Evolutionary conservation across 53 echinoderm and acorn worm genomes (phyloP), one percentile per base, ranked within the genome.

Genomic region (Apostichopus leukothele): DNA sequence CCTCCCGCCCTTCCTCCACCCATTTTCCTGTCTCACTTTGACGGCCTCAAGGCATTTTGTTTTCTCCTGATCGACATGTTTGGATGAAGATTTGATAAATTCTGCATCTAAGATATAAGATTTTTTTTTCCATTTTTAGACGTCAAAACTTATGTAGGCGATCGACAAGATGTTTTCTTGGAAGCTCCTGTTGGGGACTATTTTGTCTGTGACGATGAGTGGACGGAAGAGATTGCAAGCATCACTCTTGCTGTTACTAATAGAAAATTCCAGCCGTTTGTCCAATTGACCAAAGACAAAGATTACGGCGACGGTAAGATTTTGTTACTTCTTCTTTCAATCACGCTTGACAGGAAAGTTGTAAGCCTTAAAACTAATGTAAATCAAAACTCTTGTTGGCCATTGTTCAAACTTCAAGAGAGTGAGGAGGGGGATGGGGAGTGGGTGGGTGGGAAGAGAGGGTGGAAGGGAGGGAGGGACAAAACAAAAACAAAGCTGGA

Each of bases 271-370:
- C 79, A 79, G 53, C 79, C 79, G 18, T 79, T 79, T 79, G 79
- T 53, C 6, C 39, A 79, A 79, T 19, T 4, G 51, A n/a, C 79
- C 19, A 53, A 19, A 18, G 54, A 18, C 4, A 63, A 63, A 16
- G 79, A 79, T 51, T 79, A 79, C 51, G 79, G 79, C 79, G 20
- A 54, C 16, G 79, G 79, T 79, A 79, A 79, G 79, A 39, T 39
- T 39, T 39, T 39, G 39, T 39, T 39, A 39, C 39, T 39, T 39
- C 39, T 39, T 39, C 39, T 39, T 3, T 3, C 39, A 39, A 39
- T 39, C 39, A 39, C 39, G 39, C 39, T 39, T 39, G 39, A 39
- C 39, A 39, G 39, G 39, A 39, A 39, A 39, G 39, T 39, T 39
- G 39, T 39, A 39, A 39, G 39, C 39, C 39, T 39, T 39, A 39